A percentile compares a stretch with the other conserved stretches of the same genome.
phyloP scores from a whole-genome alignment of 2,797 vertebrate genomes.

The Vespertilio murinus region DNA sequence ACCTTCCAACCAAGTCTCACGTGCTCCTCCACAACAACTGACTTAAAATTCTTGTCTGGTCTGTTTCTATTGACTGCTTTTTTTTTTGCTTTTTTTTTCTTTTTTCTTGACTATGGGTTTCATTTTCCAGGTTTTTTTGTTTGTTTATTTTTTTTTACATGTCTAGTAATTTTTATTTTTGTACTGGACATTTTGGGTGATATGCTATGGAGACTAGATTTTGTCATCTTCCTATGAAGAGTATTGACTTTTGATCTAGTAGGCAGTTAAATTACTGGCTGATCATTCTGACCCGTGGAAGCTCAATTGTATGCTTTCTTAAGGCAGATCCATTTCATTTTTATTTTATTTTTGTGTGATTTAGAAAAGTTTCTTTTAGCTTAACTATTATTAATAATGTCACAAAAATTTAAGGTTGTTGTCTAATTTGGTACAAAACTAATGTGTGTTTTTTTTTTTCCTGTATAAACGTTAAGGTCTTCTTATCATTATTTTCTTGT shows the following conservation, averaged over 20 bases:
- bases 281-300: not conserved
- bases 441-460: not conserved
- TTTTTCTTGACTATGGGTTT: not conserved
- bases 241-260: not conserved
- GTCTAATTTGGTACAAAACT: not conserved
- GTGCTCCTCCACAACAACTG: no score
- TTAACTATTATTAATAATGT: not conserved
- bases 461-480: not conserved
- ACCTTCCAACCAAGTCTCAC: no score
- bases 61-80: not conserved
- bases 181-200: not conserved
- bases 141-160: not conserved
- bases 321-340: not conserved
- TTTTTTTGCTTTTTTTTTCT: no score
- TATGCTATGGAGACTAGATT: not conserved
- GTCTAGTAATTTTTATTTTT: not conserved
- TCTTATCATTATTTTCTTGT: not conserved
- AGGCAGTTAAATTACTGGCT: not conserved
- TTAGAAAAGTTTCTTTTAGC: not conserved
- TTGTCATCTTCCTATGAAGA: not conserved
- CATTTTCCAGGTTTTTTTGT: not conserved
- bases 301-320: not conserved
- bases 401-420: not conserved
- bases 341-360: not conserved
- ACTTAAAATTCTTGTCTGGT: not conserved